Percentiles rank a stretch among this genome's conserved stretches.
These are phyloP conservation scores for Myotis pilosus DNA, from an alignment of 2,797 vertebrate species.

Conservation along the genomic window DNA sequence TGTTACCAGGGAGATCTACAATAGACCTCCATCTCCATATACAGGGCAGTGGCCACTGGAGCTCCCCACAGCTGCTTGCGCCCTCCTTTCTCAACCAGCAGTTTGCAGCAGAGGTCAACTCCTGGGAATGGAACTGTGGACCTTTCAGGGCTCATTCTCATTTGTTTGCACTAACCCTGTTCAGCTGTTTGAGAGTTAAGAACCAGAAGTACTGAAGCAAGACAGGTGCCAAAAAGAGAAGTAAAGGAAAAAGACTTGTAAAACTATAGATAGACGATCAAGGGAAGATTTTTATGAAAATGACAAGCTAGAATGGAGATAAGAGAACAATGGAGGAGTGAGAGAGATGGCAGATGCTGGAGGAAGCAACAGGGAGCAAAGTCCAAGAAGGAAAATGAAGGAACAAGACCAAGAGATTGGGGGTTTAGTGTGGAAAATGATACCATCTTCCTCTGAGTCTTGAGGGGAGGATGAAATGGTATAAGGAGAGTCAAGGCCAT, in stretches of 20 bases:
- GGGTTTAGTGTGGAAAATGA: background rate
- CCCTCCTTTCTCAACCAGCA: background rate
- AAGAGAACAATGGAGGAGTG: background rate
- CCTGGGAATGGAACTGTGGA: background rate
- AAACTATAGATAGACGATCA: background rate
- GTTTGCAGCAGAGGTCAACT: background rate
- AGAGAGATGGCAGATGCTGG: background rate
- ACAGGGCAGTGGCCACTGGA: background rate
- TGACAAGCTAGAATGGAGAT: background rate
- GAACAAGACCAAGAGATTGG: background rate
- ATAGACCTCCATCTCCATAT: background rate
- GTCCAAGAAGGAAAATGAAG: background rate
- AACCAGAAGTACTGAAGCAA: background rate
- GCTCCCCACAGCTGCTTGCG: background rate
- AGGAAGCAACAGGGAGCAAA: background rate
- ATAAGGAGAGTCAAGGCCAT: background rate
- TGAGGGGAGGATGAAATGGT: background rate
- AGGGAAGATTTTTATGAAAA: slow-evolving; percentile 5
- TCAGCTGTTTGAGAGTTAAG: background rate
- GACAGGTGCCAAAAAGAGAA: background rate
- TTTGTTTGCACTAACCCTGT: background rate
- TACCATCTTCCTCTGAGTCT: background rate
- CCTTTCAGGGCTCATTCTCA: background rate
- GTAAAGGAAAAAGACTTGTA: background rate
- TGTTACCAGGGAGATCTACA: background rate